phyloP scores from a whole-genome alignment of 1,140 invertebrate genomes.

The Acromyrmex charruanus region DNA sequence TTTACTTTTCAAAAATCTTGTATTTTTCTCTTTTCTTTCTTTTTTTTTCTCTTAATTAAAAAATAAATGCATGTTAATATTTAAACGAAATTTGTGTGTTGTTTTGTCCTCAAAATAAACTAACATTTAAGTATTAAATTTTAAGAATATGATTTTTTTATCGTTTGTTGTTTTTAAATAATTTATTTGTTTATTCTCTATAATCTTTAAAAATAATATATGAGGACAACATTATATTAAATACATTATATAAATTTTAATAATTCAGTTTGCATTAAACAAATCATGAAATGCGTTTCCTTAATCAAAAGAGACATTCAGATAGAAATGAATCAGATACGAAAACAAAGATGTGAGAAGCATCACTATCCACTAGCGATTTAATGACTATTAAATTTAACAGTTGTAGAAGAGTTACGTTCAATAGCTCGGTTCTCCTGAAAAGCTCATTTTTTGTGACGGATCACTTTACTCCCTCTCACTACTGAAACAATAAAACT shows the following conservation, averaged over 20 bases:
- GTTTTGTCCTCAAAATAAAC: too few relatives aligned
- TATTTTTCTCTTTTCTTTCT: too few relatives aligned
- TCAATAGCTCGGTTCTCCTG: background rate
- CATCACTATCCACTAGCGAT: background rate
- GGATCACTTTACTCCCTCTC: background rate
- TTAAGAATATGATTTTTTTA: background rate
- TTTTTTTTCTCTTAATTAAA: too few relatives aligned
- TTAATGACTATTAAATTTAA: constrained; percentile 76
- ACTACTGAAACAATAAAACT: constrained; percentile 74
- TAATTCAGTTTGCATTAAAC: background rate
- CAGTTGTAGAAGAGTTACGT: constrained; percentile 54
- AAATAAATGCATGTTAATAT: too few relatives aligned
- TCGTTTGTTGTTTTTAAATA: background rate
- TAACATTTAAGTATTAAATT: too few relatives aligned
- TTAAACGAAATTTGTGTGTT: too few relatives aligned
- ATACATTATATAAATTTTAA: background rate
- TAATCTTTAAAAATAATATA: too few relatives aligned
- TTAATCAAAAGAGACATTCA: background rate
- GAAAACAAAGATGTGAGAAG: constrained; percentile 7
- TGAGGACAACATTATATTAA: background rate
- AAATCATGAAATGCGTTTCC: too few relatives aligned
- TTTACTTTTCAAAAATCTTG: too few relatives aligned
- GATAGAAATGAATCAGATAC: background rate
- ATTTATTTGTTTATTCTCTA: background rate
- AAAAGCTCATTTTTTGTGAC: constrained; percentile 11